Percentiles rank a stretch among this genome's conserved stretches.
Evolutionary conservation across 2,888 invertebrate genomes (phyloP).

Genomic region (Drosophila demipolita): DNA sequence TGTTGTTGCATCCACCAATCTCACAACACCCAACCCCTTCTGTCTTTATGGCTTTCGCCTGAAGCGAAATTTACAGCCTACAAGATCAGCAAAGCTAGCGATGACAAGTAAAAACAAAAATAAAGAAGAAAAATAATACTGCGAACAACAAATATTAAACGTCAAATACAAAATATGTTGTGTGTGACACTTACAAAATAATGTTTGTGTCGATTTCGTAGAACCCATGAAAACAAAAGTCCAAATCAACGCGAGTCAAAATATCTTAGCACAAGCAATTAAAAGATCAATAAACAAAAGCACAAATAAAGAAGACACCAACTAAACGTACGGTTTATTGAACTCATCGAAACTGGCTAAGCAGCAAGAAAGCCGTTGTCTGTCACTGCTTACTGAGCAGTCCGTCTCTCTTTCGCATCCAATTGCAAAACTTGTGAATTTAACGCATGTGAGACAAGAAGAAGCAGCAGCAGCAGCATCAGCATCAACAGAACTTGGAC

Average conservation of each 20-base stretch:
- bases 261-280: constrained; percentile 22
- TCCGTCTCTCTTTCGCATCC: constrained; percentile 11
- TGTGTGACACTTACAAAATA: constrained; percentile 33
- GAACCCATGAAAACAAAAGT: constrained; percentile 40
- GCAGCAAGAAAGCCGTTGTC: constrained; percentile 46
- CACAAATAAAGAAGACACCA: constrained; percentile 14
- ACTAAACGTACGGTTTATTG: constrained; percentile 55
- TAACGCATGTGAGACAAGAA: constrained; percentile 28
- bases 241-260: neutral
- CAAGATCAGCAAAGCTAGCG: constrained; percentile 34
- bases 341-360: constrained; percentile 48
- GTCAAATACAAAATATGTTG: neutral
- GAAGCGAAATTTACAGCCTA: constrained; percentile 26
- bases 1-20: neutral
- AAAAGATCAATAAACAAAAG: constrained; percentile 6
- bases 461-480: constrained; percentile 15
- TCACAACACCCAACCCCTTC: neutral
- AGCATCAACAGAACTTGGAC: constrained; percentile 42
- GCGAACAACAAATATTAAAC: constrained; percentile 11
- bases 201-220: constrained; percentile 22
- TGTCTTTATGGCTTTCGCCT: constrained; percentile 51
- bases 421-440: constrained; percentile 57
- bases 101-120: constrained; percentile 10
- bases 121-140: neutral
- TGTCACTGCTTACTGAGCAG: constrained; percentile 4